Conservation (phyloP, 1,140 invertebrate species). For the Microplitis mediator region DNA sequence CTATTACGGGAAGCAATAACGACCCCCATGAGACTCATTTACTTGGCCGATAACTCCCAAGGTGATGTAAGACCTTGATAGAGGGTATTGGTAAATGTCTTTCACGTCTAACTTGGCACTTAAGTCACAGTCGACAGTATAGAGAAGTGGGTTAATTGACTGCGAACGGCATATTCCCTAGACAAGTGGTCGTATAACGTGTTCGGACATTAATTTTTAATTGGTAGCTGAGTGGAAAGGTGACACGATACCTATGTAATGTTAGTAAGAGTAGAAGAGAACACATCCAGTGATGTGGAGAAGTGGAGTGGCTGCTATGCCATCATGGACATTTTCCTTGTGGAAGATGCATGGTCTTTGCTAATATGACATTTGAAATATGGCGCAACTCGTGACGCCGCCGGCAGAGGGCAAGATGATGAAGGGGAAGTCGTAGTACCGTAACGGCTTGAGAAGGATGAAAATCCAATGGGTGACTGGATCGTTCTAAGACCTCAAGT, state of each 20-base stretch:
- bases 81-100: constrained; percentile 27
- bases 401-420: constrained; percentile 12
- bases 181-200: constrained; percentile 40
- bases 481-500: neutral
- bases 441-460: neutral
- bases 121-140: constrained; percentile 8
- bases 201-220: constrained; percentile 48
- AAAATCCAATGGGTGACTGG: neutral
- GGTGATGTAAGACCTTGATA: constrained; percentile 30
- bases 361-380: constrained; percentile 58
- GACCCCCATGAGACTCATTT: constrained; percentile 17
- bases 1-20: constrained; percentile 5
- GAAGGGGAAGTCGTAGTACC: neutral
- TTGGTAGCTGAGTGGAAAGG: constrained; percentile 41
- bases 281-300: constrained; percentile 37
- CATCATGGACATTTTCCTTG: constrained; percentile 50
- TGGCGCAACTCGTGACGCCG: constrained; percentile 44
- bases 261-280: constrained; percentile 5
- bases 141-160: constrained; percentile 48
- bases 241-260: constrained; percentile 37
- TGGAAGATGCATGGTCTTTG: constrained; percentile 52
- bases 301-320: constrained; percentile 40
- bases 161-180: constrained; percentile 36
- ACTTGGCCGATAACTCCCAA: neutral
- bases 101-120: neutral